Percentiles rank a stretch among this genome's conserved stretches.
Conservation (phyloP, 2,888 invertebrate genomes). For the Orthosia gracilis region DNA sequence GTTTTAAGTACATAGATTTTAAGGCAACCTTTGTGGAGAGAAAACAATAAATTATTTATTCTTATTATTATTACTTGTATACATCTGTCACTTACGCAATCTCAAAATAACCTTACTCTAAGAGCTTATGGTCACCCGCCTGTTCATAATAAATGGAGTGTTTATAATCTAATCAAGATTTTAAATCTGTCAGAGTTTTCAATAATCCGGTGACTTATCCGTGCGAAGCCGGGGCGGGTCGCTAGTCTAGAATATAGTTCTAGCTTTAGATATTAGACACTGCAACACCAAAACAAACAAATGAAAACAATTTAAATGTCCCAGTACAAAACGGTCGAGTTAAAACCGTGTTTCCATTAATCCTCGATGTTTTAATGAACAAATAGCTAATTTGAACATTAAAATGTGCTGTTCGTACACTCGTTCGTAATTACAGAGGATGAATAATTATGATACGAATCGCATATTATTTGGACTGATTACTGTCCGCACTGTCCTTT, state of each 20-base stretch:
- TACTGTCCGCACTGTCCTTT: constrained; percentile 22
- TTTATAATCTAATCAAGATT: no score
- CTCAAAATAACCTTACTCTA: no score
- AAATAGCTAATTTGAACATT: constrained; percentile 50
- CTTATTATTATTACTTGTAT: no score
- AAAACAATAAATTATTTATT: no score
- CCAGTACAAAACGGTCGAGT: constrained; percentile 12
- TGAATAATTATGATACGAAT: constrained; percentile 51
- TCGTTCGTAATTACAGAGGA: constrained; percentile 47
- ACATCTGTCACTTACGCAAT: no score
- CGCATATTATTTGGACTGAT: constrained; percentile 47
- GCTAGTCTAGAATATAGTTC: constrained; percentile 1
- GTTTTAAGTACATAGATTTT: no score
- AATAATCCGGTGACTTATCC: no score
- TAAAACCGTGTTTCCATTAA: constrained; percentile 49
- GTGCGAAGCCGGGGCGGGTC: no score
- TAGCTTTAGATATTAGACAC: constrained; percentile 4
- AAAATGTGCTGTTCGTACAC: constrained; percentile 45
- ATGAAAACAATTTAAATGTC: constrained; percentile 35
- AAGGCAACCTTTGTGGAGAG: no score
- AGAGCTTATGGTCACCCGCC: no score
- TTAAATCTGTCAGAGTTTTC: no score
- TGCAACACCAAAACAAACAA: constrained; percentile 37
- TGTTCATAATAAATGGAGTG: no score
- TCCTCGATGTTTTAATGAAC: constrained; percentile 44